Conservation (phyloP, 2,113 vertebrate genomes). For the Pedetes capensis region DNA sequence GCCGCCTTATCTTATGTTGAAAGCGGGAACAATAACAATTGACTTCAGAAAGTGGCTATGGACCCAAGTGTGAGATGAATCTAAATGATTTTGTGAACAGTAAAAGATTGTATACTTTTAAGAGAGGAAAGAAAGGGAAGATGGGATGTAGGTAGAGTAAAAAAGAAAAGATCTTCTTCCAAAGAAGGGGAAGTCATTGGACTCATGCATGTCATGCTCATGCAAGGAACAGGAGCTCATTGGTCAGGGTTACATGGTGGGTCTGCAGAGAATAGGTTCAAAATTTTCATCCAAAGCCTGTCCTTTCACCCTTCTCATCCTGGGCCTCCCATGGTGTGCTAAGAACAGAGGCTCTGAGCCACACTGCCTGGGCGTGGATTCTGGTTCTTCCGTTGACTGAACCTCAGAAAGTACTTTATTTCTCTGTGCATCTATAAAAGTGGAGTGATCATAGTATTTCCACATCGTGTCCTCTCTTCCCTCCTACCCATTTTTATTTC, state of each 20-base stretch:
- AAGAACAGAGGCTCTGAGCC: neutral
- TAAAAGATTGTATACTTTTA: neutral
- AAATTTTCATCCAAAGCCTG: too few species aligned
- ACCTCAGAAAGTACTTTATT: neutral
- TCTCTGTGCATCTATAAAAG: neutral
- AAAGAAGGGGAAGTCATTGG: neutral
- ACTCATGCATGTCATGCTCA: neutral
- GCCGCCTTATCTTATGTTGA: neutral
- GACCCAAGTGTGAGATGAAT: neutral
- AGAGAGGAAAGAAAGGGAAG: neutral
- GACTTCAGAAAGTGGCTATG: neutral
- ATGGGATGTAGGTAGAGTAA: neutral
- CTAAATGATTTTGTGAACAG: neutral
- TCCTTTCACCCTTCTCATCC: neutral
- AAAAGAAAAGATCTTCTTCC: neutral
- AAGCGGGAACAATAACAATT: neutral
- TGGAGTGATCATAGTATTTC: neutral
- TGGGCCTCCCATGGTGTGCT: neutral
- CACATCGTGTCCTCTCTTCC: neutral
- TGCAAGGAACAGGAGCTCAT: neutral
- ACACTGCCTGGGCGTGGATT: neutral
- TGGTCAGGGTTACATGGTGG: fast-evolving
- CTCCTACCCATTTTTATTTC: neutral
- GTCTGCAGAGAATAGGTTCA: neutral
- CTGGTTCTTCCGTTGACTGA: neutral